Percentiles rank a stretch among this genome's conserved stretches.
These are phyloP conservation scores for Noctua janthina DNA, from an alignment of 2,888 invertebrate genomes.

Conservation along the genomic window DNA sequence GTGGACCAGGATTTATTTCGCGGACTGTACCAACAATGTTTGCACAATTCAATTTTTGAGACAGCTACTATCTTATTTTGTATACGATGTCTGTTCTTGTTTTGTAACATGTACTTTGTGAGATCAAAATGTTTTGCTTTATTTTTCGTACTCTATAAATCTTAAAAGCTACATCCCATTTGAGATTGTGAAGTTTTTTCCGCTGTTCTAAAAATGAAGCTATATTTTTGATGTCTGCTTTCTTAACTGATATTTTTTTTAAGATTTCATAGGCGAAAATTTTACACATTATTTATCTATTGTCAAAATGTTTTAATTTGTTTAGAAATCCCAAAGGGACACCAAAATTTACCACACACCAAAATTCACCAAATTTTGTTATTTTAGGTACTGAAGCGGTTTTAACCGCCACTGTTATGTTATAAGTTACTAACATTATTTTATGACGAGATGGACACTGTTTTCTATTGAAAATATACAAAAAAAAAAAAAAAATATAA, in stretches of 20 bases:
- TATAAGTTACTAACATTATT: no score
- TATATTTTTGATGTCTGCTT: slow-evolving; percentile 7
- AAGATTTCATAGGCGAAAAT: neutral
- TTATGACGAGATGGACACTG: no score
- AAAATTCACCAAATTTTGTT: no score
- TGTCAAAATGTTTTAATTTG: neutral
- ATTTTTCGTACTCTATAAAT: slow-evolving; percentile 43
- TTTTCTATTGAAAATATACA: no score
- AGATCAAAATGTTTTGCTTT: slow-evolving; percentile 48
- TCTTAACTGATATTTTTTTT: neutral
- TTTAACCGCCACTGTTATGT: no score
- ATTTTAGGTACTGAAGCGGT: no score
- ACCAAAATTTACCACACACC: no score
- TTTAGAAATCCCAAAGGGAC: no score
- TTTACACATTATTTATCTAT: no score
- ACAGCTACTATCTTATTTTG: slow-evolving; percentile 58
- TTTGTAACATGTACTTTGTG: slow-evolving; percentile 50
- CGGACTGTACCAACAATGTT: slow-evolving; percentile 59
- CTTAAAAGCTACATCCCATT: slow-evolving; percentile 51
- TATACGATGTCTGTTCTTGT: slow-evolving; percentile 39
- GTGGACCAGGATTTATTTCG: slow-evolving; percentile 75
- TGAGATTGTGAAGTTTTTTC: slow-evolving; percentile 31
- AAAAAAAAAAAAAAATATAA: no score
- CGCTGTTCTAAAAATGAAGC: slow-evolving; percentile 3
- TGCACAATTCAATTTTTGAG: slow-evolving; percentile 70